Percentiles rank a stretch among this genome's conserved stretches.
Evolutionary conservation across 2,888 invertebrate genomes (phyloP).

Genomic region (Dermolepida albohirtum): DNA sequence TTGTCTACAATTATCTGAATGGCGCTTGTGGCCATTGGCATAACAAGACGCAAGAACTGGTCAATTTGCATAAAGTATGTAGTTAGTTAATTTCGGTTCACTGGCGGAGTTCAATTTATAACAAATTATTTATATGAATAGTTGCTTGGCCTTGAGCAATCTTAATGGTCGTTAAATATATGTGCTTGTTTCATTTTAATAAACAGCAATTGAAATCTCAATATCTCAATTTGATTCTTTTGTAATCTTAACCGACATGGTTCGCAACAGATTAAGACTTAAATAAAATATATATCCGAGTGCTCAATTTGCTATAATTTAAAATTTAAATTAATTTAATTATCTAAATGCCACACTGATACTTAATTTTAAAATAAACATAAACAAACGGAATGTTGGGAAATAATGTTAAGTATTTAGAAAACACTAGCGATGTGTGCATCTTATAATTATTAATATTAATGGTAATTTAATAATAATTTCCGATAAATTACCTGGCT

Average conservation of each 20-base stretch:
- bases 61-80: slow-evolving; percentile 29
- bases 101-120: slow-evolving; percentile 30
- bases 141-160: slow-evolving; percentile 30
- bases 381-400: no score
- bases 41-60: slow-evolving; percentile 25
- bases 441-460: no score
- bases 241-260: background rate
- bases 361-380: no score
- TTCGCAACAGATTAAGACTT: background rate
- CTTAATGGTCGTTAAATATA: slow-evolving; percentile 27
- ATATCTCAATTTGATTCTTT: slow-evolving; percentile 22
- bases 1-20: background rate
- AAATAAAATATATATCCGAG: no score
- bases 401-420: no score
- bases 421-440: no score
- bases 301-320: no score
- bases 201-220: slow-evolving; percentile 35
- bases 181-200: slow-evolving; percentile 27
- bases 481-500: no score
- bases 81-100: slow-evolving; percentile 27
- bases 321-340: no score
- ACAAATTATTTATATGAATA: slow-evolving; percentile 31
- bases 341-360: no score
- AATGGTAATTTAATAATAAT: no score
- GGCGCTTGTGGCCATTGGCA: slow-evolving; percentile 5